A percentile compares a stretch with the other conserved stretches of the same genome.
These are phyloP conservation scores for Linnaemya tessellans DNA, from an alignment of 2,888 invertebrate species.

Conservation along the genomic window DNA sequence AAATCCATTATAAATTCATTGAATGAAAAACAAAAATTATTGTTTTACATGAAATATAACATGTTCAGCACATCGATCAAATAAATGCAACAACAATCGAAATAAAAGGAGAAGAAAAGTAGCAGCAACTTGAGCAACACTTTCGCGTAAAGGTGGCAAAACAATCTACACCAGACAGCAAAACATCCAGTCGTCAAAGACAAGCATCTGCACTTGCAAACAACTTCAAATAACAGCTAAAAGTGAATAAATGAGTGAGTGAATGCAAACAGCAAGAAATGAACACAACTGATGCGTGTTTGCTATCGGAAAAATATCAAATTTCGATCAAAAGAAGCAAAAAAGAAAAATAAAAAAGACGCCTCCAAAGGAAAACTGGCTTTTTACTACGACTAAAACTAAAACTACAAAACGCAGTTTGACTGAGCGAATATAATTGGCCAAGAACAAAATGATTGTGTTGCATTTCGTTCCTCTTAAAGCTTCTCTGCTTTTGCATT, in stretches of 20 bases:
- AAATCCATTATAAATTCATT: constrained; percentile 62
- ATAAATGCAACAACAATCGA: constrained; percentile 45
- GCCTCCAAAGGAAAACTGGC: constrained; percentile 76
- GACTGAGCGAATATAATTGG: constrained; percentile 44
- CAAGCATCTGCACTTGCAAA: constrained; percentile 65
- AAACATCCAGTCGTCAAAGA: constrained; percentile 48
- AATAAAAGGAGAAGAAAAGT: background rate
- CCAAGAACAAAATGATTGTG: constrained; percentile 39
- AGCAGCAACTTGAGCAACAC: constrained; percentile 54
- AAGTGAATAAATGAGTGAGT: constrained; percentile 1
- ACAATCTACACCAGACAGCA: constrained; percentile 68
- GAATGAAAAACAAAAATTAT: constrained; percentile 77
- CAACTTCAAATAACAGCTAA: constrained; percentile 65
- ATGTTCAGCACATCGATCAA: constrained; percentile 81
- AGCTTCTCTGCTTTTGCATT: constrained; percentile 31
- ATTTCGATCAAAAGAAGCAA: constrained; percentile 80
- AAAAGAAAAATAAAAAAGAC: constrained; percentile 75
- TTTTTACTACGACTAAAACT: constrained; percentile 57
- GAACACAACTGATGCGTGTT: constrained; percentile 72
- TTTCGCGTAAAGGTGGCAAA: constrained; percentile 74
- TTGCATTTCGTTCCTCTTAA: constrained; percentile 25
- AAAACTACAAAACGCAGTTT: constrained; percentile 22
- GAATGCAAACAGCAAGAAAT: constrained; percentile 49
- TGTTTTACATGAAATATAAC: constrained; percentile 81
- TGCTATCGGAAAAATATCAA: constrained; percentile 82